Evolutionary conservation across 2,888 invertebrate genomes (phyloP).

Genomic region (Acanthosepion pharaonis): DNA sequence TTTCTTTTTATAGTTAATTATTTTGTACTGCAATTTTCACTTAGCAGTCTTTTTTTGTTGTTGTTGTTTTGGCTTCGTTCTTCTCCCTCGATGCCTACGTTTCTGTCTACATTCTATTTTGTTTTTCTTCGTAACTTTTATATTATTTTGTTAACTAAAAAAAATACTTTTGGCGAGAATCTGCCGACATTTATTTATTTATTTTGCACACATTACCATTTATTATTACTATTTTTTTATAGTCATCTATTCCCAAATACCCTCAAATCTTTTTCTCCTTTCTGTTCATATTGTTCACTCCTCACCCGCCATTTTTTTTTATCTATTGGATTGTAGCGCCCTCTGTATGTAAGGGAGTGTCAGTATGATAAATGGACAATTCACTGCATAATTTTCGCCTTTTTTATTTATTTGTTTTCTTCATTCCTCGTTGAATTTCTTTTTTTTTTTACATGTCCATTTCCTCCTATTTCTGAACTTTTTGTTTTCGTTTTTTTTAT

Average conservation of each 20-base stretch:
- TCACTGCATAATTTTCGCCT: not conserved
- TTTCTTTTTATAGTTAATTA: too few species aligned
- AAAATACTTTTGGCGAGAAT: not conserved
- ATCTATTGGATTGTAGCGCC: not conserved
- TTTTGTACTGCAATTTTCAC: too few species aligned
- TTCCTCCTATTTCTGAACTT: not conserved
- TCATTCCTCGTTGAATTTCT: not conserved
- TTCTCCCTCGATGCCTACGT: too few species aligned
- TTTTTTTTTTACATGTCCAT: not conserved
- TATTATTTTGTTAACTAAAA: too few species aligned
- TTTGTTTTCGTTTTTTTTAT: not conserved
- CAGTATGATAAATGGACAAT: constrained; percentile 21
- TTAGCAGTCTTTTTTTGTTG: too few species aligned
- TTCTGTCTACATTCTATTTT: too few species aligned
- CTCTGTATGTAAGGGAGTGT: not conserved
- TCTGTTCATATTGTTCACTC: not conserved
- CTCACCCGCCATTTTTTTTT: not conserved
- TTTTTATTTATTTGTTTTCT: not conserved
- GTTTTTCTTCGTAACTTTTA: too few species aligned
- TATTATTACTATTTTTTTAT: not conserved
- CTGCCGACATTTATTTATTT: not conserved
- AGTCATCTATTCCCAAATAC: not conserved
- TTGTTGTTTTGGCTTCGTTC: too few species aligned
- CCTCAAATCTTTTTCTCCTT: not conserved
- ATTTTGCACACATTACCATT: not conserved